phyloP scores from a whole-genome alignment of 2,113 vertebrate genomes.

The Rhinopomastus cyanomelas region DNA sequence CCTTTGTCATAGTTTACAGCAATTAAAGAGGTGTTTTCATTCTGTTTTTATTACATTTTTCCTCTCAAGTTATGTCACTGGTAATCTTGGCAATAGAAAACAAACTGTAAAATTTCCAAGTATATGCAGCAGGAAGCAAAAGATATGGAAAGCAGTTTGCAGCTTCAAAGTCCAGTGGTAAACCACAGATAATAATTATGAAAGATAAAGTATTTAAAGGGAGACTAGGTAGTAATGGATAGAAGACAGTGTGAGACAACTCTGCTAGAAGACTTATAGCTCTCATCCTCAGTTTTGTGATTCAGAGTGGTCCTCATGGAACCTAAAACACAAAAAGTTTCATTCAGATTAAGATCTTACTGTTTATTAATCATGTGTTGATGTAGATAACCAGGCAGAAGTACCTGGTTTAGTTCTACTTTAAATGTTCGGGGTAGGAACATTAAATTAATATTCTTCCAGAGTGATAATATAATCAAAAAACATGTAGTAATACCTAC shows the following conservation, averaged over 20 bases:
- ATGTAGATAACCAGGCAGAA: neutral
- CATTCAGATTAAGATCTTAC: neutral
- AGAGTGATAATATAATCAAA: neutral
- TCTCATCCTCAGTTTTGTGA: neutral
- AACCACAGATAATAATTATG: neutral
- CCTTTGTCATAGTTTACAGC: neutral
- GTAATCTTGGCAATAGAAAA: neutral
- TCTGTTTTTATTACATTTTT: neutral
- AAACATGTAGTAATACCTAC: neutral
- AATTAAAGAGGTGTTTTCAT: neutral
- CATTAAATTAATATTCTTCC: neutral
- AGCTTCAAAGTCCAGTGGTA: conserved; percentile 39
- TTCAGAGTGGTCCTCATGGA: neutral
- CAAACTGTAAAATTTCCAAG: neutral
- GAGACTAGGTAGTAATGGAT: neutral
- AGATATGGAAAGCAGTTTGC: neutral
- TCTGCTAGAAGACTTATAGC: neutral
- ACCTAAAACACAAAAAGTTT: neutral
- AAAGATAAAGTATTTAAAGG: neutral
- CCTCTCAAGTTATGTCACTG: neutral
- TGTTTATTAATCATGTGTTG: neutral
- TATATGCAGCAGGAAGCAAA: neutral
- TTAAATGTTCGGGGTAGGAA: neutral
- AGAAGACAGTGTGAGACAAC: neutral
- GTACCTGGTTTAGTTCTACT: neutral